Percentiles rank a stretch among this genome's conserved stretches.
These are phyloP conservation scores for Drosophila biarmipes DNA, from an alignment of 1,140 invertebrate genomes.

Conservation along the genomic window DNA sequence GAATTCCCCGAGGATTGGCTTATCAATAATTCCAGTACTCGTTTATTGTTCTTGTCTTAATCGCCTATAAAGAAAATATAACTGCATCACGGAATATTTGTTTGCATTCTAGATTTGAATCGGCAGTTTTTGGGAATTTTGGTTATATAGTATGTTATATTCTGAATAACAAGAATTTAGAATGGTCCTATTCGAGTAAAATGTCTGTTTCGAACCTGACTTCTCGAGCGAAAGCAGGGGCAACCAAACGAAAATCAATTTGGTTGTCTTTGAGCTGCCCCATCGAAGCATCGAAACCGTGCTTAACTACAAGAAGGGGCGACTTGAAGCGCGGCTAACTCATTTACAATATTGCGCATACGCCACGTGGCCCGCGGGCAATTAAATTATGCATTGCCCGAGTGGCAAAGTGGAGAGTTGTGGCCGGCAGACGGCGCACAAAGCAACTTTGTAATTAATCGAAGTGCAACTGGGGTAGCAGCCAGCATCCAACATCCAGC, in stretches of 20 bases:
- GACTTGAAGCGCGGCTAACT: constrained; percentile 44
- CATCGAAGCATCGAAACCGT: constrained; percentile 11
- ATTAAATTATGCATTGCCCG: constrained; percentile 69
- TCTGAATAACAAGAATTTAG: too few species aligned
- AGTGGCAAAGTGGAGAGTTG: constrained; percentile 30
- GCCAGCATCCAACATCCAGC: background rate
- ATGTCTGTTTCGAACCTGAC: background rate
- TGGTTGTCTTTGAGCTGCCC: constrained; percentile 13
- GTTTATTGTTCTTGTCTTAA: too few species aligned
- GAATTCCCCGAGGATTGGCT: background rate
- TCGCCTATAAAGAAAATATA: too few species aligned
- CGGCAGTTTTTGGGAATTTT: too few species aligned
- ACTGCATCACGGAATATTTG: too few species aligned
- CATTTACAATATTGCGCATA: constrained; percentile 68
- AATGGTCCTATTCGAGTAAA: background rate
- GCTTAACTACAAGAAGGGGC: constrained; percentile 12
- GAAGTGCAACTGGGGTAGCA: constrained; percentile 60
- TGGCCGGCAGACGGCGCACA: constrained; percentile 24
- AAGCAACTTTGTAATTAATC: constrained; percentile 72
- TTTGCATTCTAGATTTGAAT: too few species aligned
- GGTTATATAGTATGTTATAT: too few species aligned
- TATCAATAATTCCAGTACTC: background rate
- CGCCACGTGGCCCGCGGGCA: constrained; percentile 48
- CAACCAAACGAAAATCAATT: constrained; percentile 30
- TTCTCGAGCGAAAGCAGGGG: background rate